phyloP scores from a whole-genome alignment of 2,888 invertebrate genomes.

The Drosophila paramelanica region DNA sequence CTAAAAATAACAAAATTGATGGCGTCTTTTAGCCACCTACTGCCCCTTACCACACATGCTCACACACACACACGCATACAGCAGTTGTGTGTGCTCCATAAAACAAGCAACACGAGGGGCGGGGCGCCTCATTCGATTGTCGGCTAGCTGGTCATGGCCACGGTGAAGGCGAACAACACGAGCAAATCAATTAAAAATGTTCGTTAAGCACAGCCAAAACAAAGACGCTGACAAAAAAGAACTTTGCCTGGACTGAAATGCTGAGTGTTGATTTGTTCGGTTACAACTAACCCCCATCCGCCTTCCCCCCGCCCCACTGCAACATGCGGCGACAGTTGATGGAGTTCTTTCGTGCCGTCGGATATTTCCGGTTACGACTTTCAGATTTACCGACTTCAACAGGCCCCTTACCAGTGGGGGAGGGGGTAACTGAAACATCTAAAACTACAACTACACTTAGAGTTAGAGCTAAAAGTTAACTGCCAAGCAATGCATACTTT shows the following conservation, averaged over 20 bases:
- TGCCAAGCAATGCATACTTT: conserved; percentile 8
- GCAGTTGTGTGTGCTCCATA: conserved; percentile 51
- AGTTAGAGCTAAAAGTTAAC: conserved; percentile 1
- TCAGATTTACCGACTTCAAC: conserved; percentile 26
- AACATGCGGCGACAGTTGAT: conserved; percentile 47
- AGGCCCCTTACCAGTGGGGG: not conserved
- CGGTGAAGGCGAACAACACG: conserved; percentile 68
- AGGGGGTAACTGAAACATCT: not conserved
- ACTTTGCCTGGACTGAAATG: conserved; percentile 34
- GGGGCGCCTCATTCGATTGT: conserved; percentile 11
- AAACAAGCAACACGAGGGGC: conserved; percentile 22
- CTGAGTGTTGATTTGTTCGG: not conserved
- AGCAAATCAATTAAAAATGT: conserved; percentile 74
- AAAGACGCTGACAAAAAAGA: conserved; percentile 27
- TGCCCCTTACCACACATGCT: conserved; percentile 1
- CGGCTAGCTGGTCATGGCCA: conserved; percentile 79
- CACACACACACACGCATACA: conserved; percentile 7
- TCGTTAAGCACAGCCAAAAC: conserved; percentile 39
- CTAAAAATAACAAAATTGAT: conserved; percentile 78
- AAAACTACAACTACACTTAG: conserved; percentile 7
- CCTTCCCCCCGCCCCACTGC: not conserved
- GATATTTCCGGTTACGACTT: conserved; percentile 62
- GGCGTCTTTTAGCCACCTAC: conserved; percentile 56
- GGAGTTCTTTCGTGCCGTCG: conserved; percentile 67
- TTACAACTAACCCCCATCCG: not conserved